A percentile compares a stretch with the other conserved stretches of the same genome.
These are phyloP conservation scores for Drosophila athabasca DNA, from an alignment of 1,140 invertebrate species.

Conservation along the genomic window DNA sequence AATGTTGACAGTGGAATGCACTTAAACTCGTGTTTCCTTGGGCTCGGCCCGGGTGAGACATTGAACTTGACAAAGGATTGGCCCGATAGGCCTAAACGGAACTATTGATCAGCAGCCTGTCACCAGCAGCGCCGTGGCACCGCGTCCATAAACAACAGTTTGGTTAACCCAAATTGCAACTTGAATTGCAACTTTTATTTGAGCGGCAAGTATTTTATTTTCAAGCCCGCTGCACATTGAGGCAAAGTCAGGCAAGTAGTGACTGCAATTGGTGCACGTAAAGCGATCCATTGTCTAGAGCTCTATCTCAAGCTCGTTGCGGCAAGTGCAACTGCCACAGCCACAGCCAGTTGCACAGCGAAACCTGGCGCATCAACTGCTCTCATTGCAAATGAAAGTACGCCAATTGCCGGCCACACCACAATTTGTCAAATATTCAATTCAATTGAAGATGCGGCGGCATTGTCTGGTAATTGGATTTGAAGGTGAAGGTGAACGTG, in stretches of 20 bases:
- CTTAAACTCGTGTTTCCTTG: constrained; percentile 40
- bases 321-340: constrained; percentile 1
- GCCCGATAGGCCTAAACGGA: constrained; percentile 31
- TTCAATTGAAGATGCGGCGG: constrained; percentile 58
- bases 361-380: constrained; percentile 68
- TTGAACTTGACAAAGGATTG: constrained; percentile 56
- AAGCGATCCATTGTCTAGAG: constrained; percentile 56
- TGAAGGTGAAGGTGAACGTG: constrained; percentile 47
- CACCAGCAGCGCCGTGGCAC: constrained; percentile 4
- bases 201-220: constrained; percentile 57
- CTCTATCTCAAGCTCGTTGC: constrained; percentile 8
- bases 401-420: constrained; percentile 58
- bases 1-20: constrained; percentile 32
- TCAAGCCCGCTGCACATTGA: constrained; percentile 71
- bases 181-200: constrained; percentile 70
- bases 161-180: constrained; percentile 65
- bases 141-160: constrained; percentile 41
- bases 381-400: constrained; percentile 71
- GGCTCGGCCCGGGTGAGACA: constrained; percentile 16
- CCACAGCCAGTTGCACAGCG: constrained; percentile 28
- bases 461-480: constrained; percentile 59
- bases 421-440: constrained; percentile 72
- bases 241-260: constrained; percentile 43
- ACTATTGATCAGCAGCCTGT: constrained; percentile 28
- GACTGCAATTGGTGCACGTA: constrained; percentile 67